Base-by-base conservation (phyloP, 2,797 vertebrate genomes). In the Pseudocheirus occidentalis region DNA sequence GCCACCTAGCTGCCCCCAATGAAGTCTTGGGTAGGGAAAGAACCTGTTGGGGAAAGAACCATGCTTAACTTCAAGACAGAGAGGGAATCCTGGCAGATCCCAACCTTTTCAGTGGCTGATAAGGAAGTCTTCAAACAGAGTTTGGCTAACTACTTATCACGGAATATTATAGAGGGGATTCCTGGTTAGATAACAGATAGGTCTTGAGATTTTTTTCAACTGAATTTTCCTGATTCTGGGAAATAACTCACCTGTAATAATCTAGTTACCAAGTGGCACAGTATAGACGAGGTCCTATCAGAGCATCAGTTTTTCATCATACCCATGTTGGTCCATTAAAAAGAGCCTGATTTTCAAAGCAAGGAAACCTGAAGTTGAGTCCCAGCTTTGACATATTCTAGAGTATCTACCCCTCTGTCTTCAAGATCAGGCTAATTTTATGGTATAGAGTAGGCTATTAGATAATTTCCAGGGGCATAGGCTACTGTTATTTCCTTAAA, bases 201-300 rank as follows among this genome's bases (percentile, higher is more conserved):
- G 5, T 66, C 34, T 66, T 66, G 62, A 66, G 13, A 66, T 66
- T n/a, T 5, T 53, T 66, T n/a, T n/a, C 14, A 66, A 14, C 34
- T 66, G 62, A 66, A 66, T 66, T 66, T 66, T 66, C 34, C 34
- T 16, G 62, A 66, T n/a, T 66, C 14, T 66, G 40, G 87, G 92
- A 93, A 95, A 57, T 54, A 92, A 56, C 55, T 90, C 95, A 91
- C 27, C 13, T 28, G 91, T 95, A 91, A 53, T 91, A 24, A 91
- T 66, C 93, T 54, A 96, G 62, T 59, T 92, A 90, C 92, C 40
- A 87, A 54, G 28, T 31, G 16, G 55, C 53, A 92, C 34, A 34
- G 4, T 0, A 59, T 52, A 28, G 91, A 94, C 18, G 58, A 73
- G 94, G 66, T 24, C 40, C 55, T 94, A 14, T 7, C 91, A 55